A percentile compares a stretch with the other conserved stretches of the same genome.
These are phyloP conservation scores for Microplitis manilae DNA, from an alignment of 2,888 invertebrate species.

Conservation along the genomic window DNA sequence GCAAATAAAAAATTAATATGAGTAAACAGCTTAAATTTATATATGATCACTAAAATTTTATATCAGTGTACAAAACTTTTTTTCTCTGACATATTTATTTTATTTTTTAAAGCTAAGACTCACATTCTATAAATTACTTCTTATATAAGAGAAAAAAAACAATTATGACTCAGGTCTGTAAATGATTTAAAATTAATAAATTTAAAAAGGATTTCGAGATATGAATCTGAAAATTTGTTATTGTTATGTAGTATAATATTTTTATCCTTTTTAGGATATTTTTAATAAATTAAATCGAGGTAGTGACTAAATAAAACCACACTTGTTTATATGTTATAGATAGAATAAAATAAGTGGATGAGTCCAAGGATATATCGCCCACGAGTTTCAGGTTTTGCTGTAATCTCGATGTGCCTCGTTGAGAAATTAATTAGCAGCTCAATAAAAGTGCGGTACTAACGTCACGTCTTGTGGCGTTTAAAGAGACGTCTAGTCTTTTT, in stretches of 20 bases:
- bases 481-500: slow-evolving; percentile 43
- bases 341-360: slow-evolving; percentile 40
- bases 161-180: too few species aligned
- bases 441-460: neutral
- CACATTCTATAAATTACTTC: too few species aligned
- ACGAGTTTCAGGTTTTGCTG: slow-evolving; percentile 46
- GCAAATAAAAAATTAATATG: neutral
- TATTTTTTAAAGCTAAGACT: too few species aligned
- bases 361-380: slow-evolving; percentile 64
- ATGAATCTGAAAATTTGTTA: too few species aligned
- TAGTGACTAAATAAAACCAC: neutral
- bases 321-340: slow-evolving; percentile 3
- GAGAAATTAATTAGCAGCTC: slow-evolving; percentile 47
- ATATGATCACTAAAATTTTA: too few species aligned
- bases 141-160: too few species aligned
- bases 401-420: slow-evolving; percentile 35
- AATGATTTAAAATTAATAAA: too few species aligned
- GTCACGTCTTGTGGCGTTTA: neutral
- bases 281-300: neutral
- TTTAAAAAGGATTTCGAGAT: too few species aligned
- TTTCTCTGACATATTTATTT: neutral
- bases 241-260: too few species aligned
- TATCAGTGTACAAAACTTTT: neutral
- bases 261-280: too few species aligned
- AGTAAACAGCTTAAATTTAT: neutral